phyloP scores from a whole-genome alignment of 2,113 vertebrate species.

The Urocitellus parryii region DNA sequence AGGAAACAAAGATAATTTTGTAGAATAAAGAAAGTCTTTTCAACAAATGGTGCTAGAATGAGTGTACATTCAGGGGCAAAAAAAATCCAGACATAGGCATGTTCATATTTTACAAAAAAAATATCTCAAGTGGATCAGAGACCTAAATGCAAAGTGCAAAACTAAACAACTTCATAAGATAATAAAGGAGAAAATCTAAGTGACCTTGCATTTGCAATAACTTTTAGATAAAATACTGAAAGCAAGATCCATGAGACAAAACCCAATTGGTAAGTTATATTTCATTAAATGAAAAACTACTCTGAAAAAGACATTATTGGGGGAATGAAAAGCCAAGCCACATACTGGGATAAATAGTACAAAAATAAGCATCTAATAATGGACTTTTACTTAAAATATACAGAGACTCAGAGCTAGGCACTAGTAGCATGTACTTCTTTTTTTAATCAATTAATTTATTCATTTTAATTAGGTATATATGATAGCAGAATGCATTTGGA shows the following conservation, averaged over 20 bases:
- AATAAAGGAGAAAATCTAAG: neutral
- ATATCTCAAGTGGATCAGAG: neutral
- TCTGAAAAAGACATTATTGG: neutral
- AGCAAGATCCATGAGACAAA: too few species aligned
- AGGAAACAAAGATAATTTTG: neutral
- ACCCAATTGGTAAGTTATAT: neutral
- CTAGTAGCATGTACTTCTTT: too few species aligned
- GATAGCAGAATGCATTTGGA: too few species aligned
- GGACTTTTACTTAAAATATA: neutral
- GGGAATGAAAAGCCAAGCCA: neutral
- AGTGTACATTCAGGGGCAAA: neutral
- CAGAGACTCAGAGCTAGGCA: too few species aligned
- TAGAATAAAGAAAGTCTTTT: neutral
- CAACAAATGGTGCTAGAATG: neutral
- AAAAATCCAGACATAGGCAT: neutral
- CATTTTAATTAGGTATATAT: too few species aligned
- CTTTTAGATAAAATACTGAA: too few species aligned
- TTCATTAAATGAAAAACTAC: neutral
- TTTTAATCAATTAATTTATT: too few species aligned
- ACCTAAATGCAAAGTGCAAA: neutral
- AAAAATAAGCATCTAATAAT: neutral
- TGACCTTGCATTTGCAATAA: too few species aligned
- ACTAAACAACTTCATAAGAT: neutral
- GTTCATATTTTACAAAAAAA: neutral
- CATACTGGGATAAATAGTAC: neutral